A percentile compares a stretch with the other conserved stretches of the same genome.
Evolutionary conservation across 2,888 invertebrate genomes (phyloP).

Genomic region (Morinoia aosen): DNA sequence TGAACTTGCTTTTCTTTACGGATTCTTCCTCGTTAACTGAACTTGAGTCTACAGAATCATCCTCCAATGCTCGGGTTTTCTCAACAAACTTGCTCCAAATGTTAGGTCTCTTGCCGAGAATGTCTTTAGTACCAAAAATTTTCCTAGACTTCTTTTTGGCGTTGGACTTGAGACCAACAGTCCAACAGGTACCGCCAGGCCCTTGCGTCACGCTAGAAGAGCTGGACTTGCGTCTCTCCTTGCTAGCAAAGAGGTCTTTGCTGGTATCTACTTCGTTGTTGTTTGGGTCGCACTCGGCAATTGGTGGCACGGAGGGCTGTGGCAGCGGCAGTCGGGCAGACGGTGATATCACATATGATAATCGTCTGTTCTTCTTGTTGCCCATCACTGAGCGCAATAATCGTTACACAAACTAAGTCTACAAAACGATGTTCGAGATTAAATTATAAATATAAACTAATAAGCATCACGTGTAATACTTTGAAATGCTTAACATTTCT

Average conservation of each 20-base stretch:
- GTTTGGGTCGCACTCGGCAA: slow-evolving; percentile 7
- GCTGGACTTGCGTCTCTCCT: background rate
- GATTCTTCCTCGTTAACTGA: background rate
- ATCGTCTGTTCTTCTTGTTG: slow-evolving; percentile 44
- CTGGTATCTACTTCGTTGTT: background rate
- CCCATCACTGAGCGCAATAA: slow-evolving; percentile 45
- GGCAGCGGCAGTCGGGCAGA: slow-evolving; percentile 5
- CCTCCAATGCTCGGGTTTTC: background rate
- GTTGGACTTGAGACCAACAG: background rate
- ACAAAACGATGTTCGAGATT: background rate
- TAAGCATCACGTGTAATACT: background rate
- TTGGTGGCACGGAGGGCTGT: slow-evolving; percentile 5
- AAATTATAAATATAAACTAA: background rate
- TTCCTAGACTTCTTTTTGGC: background rate
- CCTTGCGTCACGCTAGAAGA: background rate
- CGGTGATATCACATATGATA: slow-evolving; percentile 49
- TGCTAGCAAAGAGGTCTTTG: background rate
- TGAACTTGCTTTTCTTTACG: background rate
- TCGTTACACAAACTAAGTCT: background rate
- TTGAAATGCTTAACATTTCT: background rate
- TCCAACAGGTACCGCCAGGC: background rate
- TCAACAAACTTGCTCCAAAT: slow-evolving; percentile 38
- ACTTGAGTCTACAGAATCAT: slow-evolving; percentile 7
- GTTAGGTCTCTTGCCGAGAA: background rate
- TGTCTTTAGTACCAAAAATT: background rate